Base-by-base conservation (phyloP, 2,888 invertebrate species). In the Cheilosia soror region DNA sequence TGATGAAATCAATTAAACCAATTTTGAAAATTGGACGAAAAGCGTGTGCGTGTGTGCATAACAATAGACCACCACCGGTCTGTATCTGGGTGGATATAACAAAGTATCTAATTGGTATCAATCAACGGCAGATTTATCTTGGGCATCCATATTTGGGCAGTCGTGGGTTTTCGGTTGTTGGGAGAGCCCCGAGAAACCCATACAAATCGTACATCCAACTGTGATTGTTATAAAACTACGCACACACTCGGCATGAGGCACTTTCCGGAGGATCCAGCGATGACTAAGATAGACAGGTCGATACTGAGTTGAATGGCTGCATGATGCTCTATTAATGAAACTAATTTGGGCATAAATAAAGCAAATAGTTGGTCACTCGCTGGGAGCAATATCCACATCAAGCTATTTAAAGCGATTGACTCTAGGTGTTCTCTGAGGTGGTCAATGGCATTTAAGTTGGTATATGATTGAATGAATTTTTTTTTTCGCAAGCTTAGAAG, bases 1-100 rank as follows among this genome's bases (percentile, higher is more conserved):
- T 73, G 73, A 83, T 73, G 73, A 83, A 83, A 83, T 83, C 79
- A 79, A 80, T 83, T 79, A 65, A 83, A 83, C 63, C 83, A 83
- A 83, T 69, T 83, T 79, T 42, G 25, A 69, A 78, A 58, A 53
- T 58, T 65, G 57, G 7, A 40, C 40, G 49, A 63, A 71, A 40
- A 33, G 27, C n/a, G 6, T 15, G 2, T 31, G 53, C 2, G 37
- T 60, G 62, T 60, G 37, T 29, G n/a, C 37, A 15, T 42, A 57
- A 78, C 78, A 78, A 83, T 83, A 73, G 78, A 78, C 83, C 73
- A 79, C 79, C 83, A 73, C 60, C 65, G 66, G 68, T 83, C 51
- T 68, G 40, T 11, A 37, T 40, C 20, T 37, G 25, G n/a, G 55
- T 73, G 68, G 57, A 68, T 62, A 72, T 63, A 68, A 83, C 79